A percentile compares a stretch with the other conserved stretches of the same genome.
phyloP scores from a whole-genome alignment of 2,888 invertebrate genomes.

The Strigamia maritima region DNA sequence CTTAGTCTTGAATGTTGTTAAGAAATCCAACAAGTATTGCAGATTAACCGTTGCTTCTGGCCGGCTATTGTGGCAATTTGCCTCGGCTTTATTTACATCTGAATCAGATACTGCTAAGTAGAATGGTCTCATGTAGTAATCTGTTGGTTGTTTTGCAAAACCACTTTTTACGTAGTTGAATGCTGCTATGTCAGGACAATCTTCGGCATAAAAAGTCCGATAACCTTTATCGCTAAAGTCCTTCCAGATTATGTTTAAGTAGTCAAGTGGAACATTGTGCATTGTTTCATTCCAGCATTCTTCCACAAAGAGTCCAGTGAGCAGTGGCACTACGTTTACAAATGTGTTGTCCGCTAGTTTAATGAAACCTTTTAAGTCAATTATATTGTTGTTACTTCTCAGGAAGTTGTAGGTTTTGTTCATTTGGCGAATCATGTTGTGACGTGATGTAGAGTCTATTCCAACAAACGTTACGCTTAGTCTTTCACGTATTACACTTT shows the following conservation, averaged over 20 bases:
- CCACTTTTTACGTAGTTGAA: slow-evolving; percentile 71
- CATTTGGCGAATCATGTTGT: slow-evolving; percentile 73
- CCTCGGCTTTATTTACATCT: slow-evolving; percentile 66
- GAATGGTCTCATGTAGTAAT: slow-evolving; percentile 76
- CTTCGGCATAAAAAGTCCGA: slow-evolving; percentile 73
- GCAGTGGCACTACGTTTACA: slow-evolving; percentile 42
- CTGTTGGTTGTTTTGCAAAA: slow-evolving; percentile 70
- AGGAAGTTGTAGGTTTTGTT: slow-evolving; percentile 67
- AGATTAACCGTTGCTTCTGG: slow-evolving; percentile 49
- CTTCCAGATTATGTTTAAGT: slow-evolving; percentile 44
- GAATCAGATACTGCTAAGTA: slow-evolving; percentile 65
- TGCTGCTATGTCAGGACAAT: slow-evolving; percentile 67
- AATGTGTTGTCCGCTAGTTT: slow-evolving; percentile 51
- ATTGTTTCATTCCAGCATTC: slow-evolving; percentile 41
- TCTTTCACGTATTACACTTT: neutral
- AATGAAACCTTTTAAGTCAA: slow-evolving; percentile 69
- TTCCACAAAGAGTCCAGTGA: slow-evolving; percentile 44
- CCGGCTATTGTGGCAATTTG: slow-evolving; percentile 67
- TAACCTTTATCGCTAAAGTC: slow-evolving; percentile 45
- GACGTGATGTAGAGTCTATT: slow-evolving; percentile 78
- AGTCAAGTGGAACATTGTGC: slow-evolving; percentile 43
- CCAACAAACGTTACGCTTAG: slow-evolving; percentile 74
- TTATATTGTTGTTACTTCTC: slow-evolving; percentile 63
- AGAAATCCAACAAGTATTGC: slow-evolving; percentile 2
- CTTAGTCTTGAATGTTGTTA: slow-evolving; percentile 5